phyloP scores from a whole-genome alignment of 2,113 vertebrate species.

The Triplophysa dalaica region DNA sequence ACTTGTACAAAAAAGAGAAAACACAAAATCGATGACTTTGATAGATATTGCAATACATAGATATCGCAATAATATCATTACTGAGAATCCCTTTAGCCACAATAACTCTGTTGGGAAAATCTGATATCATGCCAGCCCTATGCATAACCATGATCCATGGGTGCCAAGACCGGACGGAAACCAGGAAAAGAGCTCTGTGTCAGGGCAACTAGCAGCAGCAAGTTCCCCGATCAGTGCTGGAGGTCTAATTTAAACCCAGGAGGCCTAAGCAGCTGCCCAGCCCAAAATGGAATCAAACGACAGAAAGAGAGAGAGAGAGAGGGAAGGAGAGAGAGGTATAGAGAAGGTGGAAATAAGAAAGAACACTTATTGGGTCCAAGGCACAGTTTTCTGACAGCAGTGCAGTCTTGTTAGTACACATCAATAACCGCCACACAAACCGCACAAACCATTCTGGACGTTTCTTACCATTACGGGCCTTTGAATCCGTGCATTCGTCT shows the following conservation, averaged over 20 bases:
- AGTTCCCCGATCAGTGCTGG: slow-evolving; percentile 61
- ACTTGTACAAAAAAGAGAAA: too few species aligned
- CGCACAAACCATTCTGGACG: slow-evolving; percentile 31
- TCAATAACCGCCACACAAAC: slow-evolving; percentile 20
- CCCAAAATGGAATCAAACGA: slow-evolving; percentile 74
- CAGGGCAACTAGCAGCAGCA: slow-evolving; percentile 54
- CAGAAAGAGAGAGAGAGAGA: slow-evolving; percentile 45
- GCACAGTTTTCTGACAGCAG: not conserved
- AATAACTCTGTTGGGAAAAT: too few species aligned
- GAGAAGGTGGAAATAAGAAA: slow-evolving; percentile 7
- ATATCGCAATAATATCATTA: too few species aligned
- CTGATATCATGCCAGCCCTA: not conserved
- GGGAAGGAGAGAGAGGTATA: slow-evolving; percentile 26
- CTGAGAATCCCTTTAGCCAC: too few species aligned
- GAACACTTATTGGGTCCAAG: not conserved
- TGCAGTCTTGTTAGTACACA: not conserved
- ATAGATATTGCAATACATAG: too few species aligned
- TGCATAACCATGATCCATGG: not conserved
- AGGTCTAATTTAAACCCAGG: slow-evolving; percentile 79
- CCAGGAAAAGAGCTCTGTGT: slow-evolving; percentile 18
- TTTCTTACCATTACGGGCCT: slow-evolving; percentile 84
- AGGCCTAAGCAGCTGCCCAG: slow-evolving; percentile 72
- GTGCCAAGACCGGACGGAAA: not conserved
- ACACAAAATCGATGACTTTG: too few species aligned
- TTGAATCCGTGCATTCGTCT: slow-evolving; percentile 78